Evolutionary conservation across 2,888 invertebrate genomes (phyloP), one percentile per base, ranked within the genome.

Genomic region (Platycheirus rosarum): DNA sequence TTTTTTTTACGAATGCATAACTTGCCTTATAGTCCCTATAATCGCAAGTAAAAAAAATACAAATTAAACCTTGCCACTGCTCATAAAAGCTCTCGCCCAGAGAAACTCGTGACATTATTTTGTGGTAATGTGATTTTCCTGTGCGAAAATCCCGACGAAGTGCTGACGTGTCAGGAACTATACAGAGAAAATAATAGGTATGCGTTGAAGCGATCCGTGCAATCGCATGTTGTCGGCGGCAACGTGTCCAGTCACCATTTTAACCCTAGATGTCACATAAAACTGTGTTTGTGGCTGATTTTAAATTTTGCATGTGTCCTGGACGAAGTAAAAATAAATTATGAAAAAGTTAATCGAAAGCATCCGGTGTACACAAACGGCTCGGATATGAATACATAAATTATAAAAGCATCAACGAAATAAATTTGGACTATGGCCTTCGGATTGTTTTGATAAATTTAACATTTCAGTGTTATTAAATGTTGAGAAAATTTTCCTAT

Each of bases 61-160:
- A 8, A 35, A 8, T 11, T 7, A 6, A 6, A 35, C 11, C 35
- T 11, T 35, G n/a, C 9, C 35, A 1, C 35, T 35, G 3, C 35
- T 35, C 35, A 35, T 35, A 2, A 35, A 11, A 35, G 32, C n/a
- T n/a, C n/a, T n/a, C n/a, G n/a, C n/a, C 18, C 40, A 18, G n/a
- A 9, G 29, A 37, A 49, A 42, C 18, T 29, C 42, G 51, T 66
- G 65, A 66, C 51, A 66, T 51, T 49, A 68, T 68, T 32, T 53
- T 66, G 51, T 29, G 42, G 51, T 65, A 66, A 29, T 32, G 35
- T 53, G 44, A 68, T 68, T 68, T 68, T 11, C n/a, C n/a, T n/a
- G 20, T 53, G 8, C 8, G 14, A 16, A 68, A 68, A 68, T 32
- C n/a, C 16, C 13, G 11, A 44, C 51, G 20, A 42, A 53, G 53